Percentiles rank a stretch among this genome's conserved stretches.
Conservation (phyloP, 2,888 invertebrate genomes). For the Chydorus sphaericus region DNA sequence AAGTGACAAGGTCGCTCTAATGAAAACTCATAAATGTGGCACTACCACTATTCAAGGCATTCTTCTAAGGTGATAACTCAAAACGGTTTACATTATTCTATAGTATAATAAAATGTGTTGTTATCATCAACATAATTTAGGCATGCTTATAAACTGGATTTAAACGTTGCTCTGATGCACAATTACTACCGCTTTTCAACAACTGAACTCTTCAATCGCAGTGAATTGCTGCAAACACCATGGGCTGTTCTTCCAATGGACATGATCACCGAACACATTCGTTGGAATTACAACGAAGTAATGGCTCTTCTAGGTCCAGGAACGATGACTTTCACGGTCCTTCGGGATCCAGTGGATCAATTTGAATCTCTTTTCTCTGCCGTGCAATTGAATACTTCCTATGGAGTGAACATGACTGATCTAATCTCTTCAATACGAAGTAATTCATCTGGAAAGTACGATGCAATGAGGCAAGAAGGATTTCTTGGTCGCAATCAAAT, state of each 20-base stretch:
- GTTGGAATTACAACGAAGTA: conserved; percentile 20
- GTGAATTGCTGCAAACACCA: conserved; percentile 10
- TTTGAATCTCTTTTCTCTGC: conserved; percentile 24
- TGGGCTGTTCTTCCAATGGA: conserved; percentile 20
- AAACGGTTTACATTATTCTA: too few species aligned
- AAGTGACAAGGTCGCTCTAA: too few species aligned
- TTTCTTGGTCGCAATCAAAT: conserved; percentile 26
- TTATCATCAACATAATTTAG: too few species aligned
- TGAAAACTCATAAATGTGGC: too few species aligned
- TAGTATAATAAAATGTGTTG: too few species aligned
- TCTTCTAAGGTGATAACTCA: too few species aligned
- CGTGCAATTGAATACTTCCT: conserved; percentile 20
- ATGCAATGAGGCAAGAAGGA: conserved; percentile 7
- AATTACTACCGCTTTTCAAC: too few species aligned
- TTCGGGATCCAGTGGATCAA: conserved; percentile 22
- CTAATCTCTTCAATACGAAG: neutral
- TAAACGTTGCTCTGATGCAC: too few species aligned
- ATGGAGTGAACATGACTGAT: conserved; percentile 16
- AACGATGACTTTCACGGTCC: conserved; percentile 20
- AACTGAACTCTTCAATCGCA: conserved; percentile 20
- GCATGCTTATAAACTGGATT: too few species aligned
- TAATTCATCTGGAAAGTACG: neutral
- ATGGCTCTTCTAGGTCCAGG: conserved; percentile 20
- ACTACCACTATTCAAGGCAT: too few species aligned
- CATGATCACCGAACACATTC: conserved; percentile 22